phyloP scores from a whole-genome alignment of 2,113 vertebrate genomes.

The Anthoscopus minutus region DNA sequence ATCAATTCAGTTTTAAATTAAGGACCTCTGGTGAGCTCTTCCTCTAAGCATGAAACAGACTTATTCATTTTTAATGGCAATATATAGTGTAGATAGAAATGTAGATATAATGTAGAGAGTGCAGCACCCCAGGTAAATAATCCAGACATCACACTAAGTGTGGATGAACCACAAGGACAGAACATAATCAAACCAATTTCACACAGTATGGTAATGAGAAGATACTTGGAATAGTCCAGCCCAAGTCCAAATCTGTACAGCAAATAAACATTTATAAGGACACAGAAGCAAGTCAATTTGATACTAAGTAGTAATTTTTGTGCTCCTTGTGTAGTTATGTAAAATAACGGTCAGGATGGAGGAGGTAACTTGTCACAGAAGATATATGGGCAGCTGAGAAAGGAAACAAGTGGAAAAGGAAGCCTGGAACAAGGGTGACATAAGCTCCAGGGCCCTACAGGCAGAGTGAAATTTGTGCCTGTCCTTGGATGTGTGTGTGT shows the following conservation, averaged over 20 bases:
- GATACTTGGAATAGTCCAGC: background rate
- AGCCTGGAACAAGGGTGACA: background rate
- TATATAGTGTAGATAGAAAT: background rate
- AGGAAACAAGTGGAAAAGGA: background rate
- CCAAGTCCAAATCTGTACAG: background rate
- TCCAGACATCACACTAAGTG: background rate
- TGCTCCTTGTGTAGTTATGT: background rate
- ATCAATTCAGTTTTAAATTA: background rate
- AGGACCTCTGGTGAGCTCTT: background rate
- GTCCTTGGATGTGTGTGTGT: background rate
- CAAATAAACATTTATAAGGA: background rate
- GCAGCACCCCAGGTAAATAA: background rate
- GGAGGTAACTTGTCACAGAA: background rate
- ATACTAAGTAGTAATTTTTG: background rate
- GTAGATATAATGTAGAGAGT: background rate
- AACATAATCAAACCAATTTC: background rate
- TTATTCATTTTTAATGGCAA: background rate
- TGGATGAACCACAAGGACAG: background rate
- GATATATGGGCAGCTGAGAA: background rate
- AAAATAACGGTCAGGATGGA: background rate
- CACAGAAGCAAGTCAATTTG: background rate
- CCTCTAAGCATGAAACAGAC: background rate
- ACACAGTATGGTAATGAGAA: background rate
- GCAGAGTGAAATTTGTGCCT: background rate
- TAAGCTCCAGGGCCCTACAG: background rate